These are phyloP conservation scores for Nycticryphes semicollaris DNA, from an alignment of 2,113 vertebrate species.

Conservation along the genomic window DNA sequence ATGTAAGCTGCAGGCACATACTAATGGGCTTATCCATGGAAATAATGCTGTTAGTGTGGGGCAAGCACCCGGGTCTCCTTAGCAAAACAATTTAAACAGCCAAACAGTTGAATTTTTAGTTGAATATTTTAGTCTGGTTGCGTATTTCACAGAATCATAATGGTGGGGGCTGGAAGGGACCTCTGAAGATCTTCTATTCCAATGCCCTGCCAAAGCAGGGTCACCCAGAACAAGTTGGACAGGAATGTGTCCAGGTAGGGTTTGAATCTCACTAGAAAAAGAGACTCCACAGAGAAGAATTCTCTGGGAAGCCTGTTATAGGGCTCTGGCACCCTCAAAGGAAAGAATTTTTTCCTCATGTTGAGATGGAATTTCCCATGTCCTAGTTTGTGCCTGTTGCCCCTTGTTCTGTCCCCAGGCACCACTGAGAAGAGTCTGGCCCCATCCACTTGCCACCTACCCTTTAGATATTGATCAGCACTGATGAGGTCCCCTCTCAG, in stretches of 20 bases:
- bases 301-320: background rate
- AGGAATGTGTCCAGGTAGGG: background rate
- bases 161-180: background rate
- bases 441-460: background rate
- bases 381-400: background rate
- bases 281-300: too few species aligned
- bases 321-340: background rate
- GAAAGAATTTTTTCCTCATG: background rate
- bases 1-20: accelerated
- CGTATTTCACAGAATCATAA: background rate
- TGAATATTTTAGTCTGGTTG: background rate
- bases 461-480: background rate
- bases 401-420: background rate
- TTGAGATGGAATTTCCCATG: background rate
- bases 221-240: background rate
- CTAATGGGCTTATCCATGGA: background rate
- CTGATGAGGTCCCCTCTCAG: background rate
- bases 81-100: background rate
- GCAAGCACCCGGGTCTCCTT: background rate
- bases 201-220: background rate
- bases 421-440: background rate
- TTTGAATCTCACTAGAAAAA: background rate
- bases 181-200: background rate
- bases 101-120: background rate
- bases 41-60: background rate